These are phyloP conservation scores for Corbicula japonica DNA, from an alignment of 2,888 invertebrate species.

Conservation along the genomic window DNA sequence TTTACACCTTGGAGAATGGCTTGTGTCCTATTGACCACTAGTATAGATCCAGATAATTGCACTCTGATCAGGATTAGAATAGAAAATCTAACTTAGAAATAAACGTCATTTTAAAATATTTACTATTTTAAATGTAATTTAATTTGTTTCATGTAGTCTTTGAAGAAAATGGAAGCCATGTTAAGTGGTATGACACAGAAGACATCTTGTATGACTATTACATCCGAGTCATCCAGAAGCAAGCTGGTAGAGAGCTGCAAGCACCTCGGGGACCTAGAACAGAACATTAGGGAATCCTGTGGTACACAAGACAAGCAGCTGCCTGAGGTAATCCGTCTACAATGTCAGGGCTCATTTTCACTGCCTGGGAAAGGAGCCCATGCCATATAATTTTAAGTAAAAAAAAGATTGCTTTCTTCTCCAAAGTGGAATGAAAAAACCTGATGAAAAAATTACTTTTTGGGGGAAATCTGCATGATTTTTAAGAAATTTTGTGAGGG, in stretches of 20 bases:
- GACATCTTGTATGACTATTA: slow-evolving; percentile 44
- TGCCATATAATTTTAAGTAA: no score
- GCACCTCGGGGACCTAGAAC: slow-evolving; percentile 46
- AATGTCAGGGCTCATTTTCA: no score
- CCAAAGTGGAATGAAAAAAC: not conserved
- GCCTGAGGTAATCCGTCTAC: slow-evolving; percentile 68
- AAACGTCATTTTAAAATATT: not conserved
- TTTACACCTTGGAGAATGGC: no score
- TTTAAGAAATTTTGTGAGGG: no score
- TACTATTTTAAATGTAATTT: not conserved
- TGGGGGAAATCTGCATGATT: no score
- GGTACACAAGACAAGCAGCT: slow-evolving; percentile 30
- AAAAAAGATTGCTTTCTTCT: slow-evolving; percentile 1
- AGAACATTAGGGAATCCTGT: slow-evolving; percentile 43
- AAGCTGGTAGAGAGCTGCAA: slow-evolving; percentile 46
- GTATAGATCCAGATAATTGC: no score
- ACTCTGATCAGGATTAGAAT: no score
- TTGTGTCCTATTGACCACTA: no score
- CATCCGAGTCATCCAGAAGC: slow-evolving; percentile 44
- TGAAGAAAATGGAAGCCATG: slow-evolving; percentile 40
- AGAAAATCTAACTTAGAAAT: no score
- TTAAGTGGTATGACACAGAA: slow-evolving; percentile 60
- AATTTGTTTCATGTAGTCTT: slow-evolving; percentile 28
- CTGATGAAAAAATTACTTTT: not conserved
- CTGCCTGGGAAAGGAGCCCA: no score